Evolutionary conservation across 1,140 invertebrate genomes (phyloP).

Genomic region (Drosophila ananassae): DNA sequence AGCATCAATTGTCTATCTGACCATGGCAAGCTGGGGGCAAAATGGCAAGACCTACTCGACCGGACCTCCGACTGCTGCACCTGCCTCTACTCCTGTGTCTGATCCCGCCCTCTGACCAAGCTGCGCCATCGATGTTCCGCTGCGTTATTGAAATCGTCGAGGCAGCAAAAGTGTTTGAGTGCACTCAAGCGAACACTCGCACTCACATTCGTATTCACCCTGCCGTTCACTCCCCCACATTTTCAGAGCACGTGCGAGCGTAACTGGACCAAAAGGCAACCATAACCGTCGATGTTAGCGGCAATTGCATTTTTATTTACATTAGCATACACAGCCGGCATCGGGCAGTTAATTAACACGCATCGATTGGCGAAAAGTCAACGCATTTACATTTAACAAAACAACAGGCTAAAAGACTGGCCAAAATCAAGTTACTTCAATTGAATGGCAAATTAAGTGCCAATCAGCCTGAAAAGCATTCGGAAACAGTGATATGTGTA

Average conservation of each 20-base stretch:
- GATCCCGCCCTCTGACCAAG: neutral
- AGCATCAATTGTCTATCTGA: constrained; percentile 77
- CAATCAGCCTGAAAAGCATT: constrained; percentile 41
- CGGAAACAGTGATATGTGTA: constrained; percentile 1
- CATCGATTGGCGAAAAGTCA: constrained; percentile 9
- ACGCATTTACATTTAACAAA: constrained; percentile 43
- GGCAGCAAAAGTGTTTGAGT: constrained; percentile 77
- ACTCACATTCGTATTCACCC: constrained; percentile 11
- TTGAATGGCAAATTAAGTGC: constrained; percentile 60
- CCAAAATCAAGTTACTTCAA: constrained; percentile 27
- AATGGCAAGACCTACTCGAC: constrained; percentile 40
- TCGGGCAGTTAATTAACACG: constrained; percentile 34
- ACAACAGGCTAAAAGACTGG: constrained; percentile 3
- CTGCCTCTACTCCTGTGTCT: neutral
- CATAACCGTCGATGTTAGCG: constrained; percentile 31
- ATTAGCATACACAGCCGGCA: constrained; percentile 26
- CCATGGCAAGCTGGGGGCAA: constrained; percentile 43
- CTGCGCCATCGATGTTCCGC: constrained; percentile 39
- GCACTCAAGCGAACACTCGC: constrained; percentile 60
- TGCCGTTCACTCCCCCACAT: constrained; percentile 3
- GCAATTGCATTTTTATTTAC: constrained; percentile 48
- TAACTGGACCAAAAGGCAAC: constrained; percentile 38
- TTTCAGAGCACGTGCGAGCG: constrained; percentile 29
- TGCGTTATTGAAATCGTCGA: constrained; percentile 71
- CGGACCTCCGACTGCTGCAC: constrained; percentile 6